Base-by-base conservation (phyloP, 2,113 vertebrate species). In the Nannospalax galili region DNA sequence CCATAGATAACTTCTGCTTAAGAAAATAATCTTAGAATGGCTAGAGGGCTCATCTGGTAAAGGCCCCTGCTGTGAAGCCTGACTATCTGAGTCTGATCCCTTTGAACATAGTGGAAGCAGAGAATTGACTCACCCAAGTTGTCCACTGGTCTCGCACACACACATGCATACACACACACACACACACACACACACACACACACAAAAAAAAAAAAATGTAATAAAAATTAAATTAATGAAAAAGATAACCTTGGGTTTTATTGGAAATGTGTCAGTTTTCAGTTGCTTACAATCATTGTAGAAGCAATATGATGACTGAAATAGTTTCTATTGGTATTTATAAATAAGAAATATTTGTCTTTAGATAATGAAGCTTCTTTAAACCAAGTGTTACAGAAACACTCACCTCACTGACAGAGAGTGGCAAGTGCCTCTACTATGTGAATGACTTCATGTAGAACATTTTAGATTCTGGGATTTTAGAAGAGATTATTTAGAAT, bases 231-330 rank as follows among this genome's bases (percentile, higher is more conserved):
- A 22, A 48, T 45, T 48, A 14, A 24, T 26, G 56, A 5, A 70
- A 20, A 60, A 82, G 75, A 85, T 0, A 75, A 28, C 7, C 15
- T 42, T 40, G 79, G 1, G 37, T 90, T 40, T 22, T 6, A 85
- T 28, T 52, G 48, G 58, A 82, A 86, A 88, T 88, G 52, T 70
- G 88, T 96, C 30, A 78, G 3, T 79, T 86, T 87, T 7, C 10
- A 58, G 19, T 86, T 78, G 12, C 35, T 86, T 82, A 60, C n/a
- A 74, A 45, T 88, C 24, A 22, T 72, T 88, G 56, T 86, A 85
- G 20, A 94, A 93, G 90, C 52, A 77, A 69, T 15, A 52, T 0
- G 40, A 3, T 26, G 58, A 5, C 45, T 62, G 37, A 69, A 56
- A 40, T 15, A 20, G 5, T 11, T 78, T 64, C n/a, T 7, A 37